These are phyloP conservation scores for Podargus strigoides DNA, from an alignment of 2,797 vertebrate genomes.

Conservation along the genomic window DNA sequence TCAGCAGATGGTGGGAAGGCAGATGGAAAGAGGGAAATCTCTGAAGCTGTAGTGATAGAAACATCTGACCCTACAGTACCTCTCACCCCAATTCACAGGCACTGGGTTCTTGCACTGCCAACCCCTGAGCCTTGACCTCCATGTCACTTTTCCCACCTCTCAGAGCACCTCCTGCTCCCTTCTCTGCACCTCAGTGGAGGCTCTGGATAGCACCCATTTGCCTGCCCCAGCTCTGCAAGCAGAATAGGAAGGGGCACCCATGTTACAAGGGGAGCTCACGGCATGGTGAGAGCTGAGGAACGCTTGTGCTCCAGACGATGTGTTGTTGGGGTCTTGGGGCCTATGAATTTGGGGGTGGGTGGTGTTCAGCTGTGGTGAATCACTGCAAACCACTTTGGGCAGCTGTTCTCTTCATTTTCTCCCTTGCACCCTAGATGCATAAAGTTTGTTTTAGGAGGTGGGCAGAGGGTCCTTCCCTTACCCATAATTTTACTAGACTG, in stretches of 20 bases:
- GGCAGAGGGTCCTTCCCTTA: neutral
- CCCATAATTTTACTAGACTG: neutral
- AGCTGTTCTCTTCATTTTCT: neutral
- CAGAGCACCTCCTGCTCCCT: neutral
- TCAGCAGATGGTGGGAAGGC: constrained; percentile 27
- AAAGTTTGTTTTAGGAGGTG: neutral
- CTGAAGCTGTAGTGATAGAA: neutral
- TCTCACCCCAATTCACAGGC: neutral
- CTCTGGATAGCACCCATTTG: neutral
- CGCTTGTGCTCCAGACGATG: neutral
- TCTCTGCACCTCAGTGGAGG: neutral
- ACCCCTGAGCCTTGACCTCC: neutral
- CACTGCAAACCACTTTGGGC: neutral
- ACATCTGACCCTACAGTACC: neutral
- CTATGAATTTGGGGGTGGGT: neutral
- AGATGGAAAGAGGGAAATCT: neutral
- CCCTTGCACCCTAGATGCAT: neutral
- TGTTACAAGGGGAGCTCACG: neutral
- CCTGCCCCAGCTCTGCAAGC: neutral
- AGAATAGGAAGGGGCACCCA: neutral
- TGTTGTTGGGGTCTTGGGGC: neutral
- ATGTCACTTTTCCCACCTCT: neutral
- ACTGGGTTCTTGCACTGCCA: neutral
- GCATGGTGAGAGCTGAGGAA: neutral
- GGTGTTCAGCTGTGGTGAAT: neutral